A percentile compares a stretch with the other conserved stretches of the same genome.
Evolutionary conservation across 2,888 invertebrate species (phyloP).

Genomic region (Nemurella pictetii): DNA sequence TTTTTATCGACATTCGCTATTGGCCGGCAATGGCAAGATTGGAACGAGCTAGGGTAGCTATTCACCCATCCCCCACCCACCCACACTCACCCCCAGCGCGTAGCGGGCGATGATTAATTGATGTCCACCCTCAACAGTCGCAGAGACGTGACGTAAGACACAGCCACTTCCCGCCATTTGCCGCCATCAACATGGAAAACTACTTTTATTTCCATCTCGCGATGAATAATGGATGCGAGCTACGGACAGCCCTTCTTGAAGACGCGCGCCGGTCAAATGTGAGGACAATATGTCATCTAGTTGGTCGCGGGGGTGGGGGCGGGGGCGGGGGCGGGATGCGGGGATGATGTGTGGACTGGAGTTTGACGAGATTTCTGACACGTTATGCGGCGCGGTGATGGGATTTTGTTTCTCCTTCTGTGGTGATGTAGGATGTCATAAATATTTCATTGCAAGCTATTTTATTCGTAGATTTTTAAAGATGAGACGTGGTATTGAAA

Average conservation of each 20-base stretch:
- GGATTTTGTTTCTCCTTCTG: neutral
- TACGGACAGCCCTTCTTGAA: too few relatives aligned
- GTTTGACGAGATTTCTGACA: neutral
- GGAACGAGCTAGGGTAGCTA: constrained; percentile 13
- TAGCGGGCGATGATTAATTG: constrained; percentile 22
- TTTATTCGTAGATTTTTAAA: neutral
- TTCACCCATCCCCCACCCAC: neutral
- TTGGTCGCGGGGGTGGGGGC: neutral
- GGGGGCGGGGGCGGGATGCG: neutral
- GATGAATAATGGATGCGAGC: constrained; percentile 25
- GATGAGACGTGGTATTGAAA: neutral
- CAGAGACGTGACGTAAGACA: constrained; percentile 16
- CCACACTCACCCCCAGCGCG: neutral
- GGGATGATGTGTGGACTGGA: neutral
- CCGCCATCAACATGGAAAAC: constrained; percentile 30
- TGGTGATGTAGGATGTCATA: neutral
- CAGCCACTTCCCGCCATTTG: constrained; percentile 26
- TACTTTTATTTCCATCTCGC: constrained; percentile 28
- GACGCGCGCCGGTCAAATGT: neutral
- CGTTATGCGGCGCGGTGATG: neutral
- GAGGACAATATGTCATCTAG: constrained; percentile 24
- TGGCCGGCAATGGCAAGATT: constrained; percentile 14
- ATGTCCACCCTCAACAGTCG: constrained; percentile 20
- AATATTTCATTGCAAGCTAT: neutral
- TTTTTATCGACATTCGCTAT: constrained; percentile 28